These are phyloP conservation scores for Aphyosemion australe DNA, from an alignment of 2,113 vertebrate species.

Conservation along the genomic window DNA sequence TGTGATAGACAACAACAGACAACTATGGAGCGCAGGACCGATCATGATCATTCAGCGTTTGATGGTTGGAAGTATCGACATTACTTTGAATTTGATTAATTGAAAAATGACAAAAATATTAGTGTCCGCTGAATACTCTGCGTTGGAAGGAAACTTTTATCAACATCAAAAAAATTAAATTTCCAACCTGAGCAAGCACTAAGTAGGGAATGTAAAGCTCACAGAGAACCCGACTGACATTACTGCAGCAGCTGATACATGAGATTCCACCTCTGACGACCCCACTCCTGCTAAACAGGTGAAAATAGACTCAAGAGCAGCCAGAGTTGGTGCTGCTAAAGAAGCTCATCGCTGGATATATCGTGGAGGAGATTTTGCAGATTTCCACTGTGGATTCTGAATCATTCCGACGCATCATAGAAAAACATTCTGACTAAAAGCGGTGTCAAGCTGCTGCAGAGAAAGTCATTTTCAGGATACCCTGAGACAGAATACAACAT, in stretches of 20 bases:
- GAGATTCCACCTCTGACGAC: not conserved
- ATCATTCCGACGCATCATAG: not conserved
- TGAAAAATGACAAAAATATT: not conserved
- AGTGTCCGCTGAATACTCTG: not conserved
- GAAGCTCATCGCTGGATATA: not conserved
- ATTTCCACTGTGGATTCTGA: not conserved
- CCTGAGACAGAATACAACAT: not conserved
- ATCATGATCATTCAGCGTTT: not conserved
- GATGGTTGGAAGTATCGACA: not conserved
- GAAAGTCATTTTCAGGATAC: too few species aligned
- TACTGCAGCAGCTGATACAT: not conserved
- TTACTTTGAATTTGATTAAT: not conserved
- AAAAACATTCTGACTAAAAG: not conserved
- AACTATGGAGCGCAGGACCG: not conserved
- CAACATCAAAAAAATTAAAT: not conserved
- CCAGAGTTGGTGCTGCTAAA: not conserved
- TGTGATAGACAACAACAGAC: too few species aligned
- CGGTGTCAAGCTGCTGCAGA: not conserved
- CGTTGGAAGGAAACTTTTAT: not conserved
- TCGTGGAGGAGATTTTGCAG: not conserved
- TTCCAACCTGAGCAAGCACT: conserved; percentile 3
- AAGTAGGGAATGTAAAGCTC: conserved; percentile 2
- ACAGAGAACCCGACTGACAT: not conserved
- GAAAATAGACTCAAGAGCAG: not conserved
- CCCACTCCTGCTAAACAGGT: conserved; percentile 4